phyloP scores from a whole-genome alignment of 1,140 invertebrate species.

The Cyrtorhinus lividipennis region DNA sequence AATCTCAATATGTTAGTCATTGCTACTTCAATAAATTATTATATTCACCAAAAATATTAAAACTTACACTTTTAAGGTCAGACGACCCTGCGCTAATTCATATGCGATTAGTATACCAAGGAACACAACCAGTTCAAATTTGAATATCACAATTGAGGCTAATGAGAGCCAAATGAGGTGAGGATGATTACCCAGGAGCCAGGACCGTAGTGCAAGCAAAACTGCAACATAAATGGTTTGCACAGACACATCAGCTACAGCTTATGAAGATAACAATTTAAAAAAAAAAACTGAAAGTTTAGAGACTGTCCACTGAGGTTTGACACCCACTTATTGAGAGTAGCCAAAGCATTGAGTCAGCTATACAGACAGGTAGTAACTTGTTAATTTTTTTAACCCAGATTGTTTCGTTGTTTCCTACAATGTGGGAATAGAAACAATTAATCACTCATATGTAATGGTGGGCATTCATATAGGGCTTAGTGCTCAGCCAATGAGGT shows the following conservation, averaged over 20 bases:
- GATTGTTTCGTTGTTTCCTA: neutral
- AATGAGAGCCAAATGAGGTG: conserved; percentile 72
- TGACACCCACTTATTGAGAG: neutral
- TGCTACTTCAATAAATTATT: neutral
- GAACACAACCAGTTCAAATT: conserved; percentile 74
- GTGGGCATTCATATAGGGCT: neutral
- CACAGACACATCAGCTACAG: too few relatives aligned
- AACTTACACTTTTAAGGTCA: conserved; percentile 37
- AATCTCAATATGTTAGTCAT: too few relatives aligned
- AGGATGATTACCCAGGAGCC: conserved; percentile 60
- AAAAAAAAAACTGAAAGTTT: conserved; percentile 10
- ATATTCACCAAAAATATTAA: conserved; percentile 27
- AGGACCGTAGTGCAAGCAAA: conserved; percentile 66
- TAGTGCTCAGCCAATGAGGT: neutral
- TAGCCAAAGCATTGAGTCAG: too few relatives aligned
- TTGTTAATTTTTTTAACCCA: conserved; percentile 11
- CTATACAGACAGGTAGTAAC: too few relatives aligned
- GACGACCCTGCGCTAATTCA: conserved; percentile 45
- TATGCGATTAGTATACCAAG: conserved; percentile 74
- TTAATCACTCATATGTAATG: neutral
- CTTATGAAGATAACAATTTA: too few relatives aligned
- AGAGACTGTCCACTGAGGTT: neutral
- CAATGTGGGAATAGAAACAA: neutral
- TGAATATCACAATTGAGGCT: conserved; percentile 77
- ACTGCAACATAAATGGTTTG: too few relatives aligned